Percentiles rank a stretch among this genome's conserved stretches.
Evolutionary conservation across 1,140 invertebrate species (phyloP).

Genomic region (Andricus grossulariae): DNA sequence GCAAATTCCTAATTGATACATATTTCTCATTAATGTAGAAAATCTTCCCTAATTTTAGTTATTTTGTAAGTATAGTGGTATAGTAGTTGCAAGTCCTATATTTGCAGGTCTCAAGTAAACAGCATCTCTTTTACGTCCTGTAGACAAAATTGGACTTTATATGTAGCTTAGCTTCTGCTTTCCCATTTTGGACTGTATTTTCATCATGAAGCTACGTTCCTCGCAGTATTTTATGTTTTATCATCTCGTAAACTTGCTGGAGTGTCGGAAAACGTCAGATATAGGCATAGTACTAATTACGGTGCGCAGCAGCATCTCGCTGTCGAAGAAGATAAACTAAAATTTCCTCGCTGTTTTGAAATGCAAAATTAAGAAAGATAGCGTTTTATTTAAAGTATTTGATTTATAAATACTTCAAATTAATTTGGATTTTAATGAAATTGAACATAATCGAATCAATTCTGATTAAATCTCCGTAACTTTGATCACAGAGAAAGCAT

Average conservation of each 20-base stretch:
- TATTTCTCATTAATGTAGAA: no score
- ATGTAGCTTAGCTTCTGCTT: slow-evolving; percentile 44
- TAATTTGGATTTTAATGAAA: not conserved
- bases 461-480: no score
- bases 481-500: no score
- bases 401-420: no score
- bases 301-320: slow-evolving; percentile 1
- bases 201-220: slow-evolving; percentile 45
- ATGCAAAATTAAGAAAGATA: not conserved
- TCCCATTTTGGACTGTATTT: slow-evolving; percentile 53
- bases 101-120: not conserved
- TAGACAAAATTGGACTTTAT: slow-evolving; percentile 4
- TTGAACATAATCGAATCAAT: no score
- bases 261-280: slow-evolving; percentile 46
- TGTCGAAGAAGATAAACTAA: no score
- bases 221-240: slow-evolving; percentile 52
- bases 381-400: no score
- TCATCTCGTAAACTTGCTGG: slow-evolving; percentile 41
- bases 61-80: not conserved
- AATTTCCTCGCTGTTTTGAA: not conserved
- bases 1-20: no score
- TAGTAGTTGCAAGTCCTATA: not conserved
- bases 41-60: not conserved
- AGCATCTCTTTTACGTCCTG: not conserved
- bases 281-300: slow-evolving; percentile 53